Base-by-base conservation (phyloP, 2,888 invertebrate species). In the Scaptomyza reducta region DNA sequence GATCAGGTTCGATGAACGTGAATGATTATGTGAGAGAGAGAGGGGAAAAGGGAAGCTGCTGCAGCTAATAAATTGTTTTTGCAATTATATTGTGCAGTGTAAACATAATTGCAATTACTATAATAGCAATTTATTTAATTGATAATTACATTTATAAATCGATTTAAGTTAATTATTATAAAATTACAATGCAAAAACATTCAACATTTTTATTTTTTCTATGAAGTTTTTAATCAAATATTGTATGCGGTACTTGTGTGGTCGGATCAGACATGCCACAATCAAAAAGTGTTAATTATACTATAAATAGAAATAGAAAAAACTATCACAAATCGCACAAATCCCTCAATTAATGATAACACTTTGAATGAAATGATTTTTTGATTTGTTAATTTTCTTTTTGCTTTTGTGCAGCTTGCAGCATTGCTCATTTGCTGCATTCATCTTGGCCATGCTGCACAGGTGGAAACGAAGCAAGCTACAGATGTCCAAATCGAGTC, bases 121-220 rank as follows among this genome's bases (percentile, higher is more conserved):
- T 51, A 63, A 47, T 41, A 35, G 14, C 60, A 74, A 63, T 61
- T 70, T 55, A 44, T 18, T 70, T 51, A 66, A 68, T 65, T 61
- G 64, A 69, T 84, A 84, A 87, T 84, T 79, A 79, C 82, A 77
- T 81, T 74, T 74, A 70, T 77, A 75, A 79, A 87, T 79, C 80
- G 71, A 75, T 84, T 84, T 75, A 71, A 84, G 84, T 60, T 73
- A 79, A 87, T 79, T 79, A 78, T 71, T 72, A 58, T 67, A 38
- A 66, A 79, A 74, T 72, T 66, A 59, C 58, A 61, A 51, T 64
- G 64, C 63, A 70, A 73, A 73, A 57, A n/a, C 38, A 45, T 56
- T 29, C 35, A 56, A 63, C 56, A 59, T 42, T 31, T 10, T 35
- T 35, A 29, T 29, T 22, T 22, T 22, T 22, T 22, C 3, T 29